Percentiles rank a stretch among this genome's conserved stretches.
Evolutionary conservation across 2,888 invertebrate species (phyloP).

Genomic region (Pterostichus niger): DNA sequence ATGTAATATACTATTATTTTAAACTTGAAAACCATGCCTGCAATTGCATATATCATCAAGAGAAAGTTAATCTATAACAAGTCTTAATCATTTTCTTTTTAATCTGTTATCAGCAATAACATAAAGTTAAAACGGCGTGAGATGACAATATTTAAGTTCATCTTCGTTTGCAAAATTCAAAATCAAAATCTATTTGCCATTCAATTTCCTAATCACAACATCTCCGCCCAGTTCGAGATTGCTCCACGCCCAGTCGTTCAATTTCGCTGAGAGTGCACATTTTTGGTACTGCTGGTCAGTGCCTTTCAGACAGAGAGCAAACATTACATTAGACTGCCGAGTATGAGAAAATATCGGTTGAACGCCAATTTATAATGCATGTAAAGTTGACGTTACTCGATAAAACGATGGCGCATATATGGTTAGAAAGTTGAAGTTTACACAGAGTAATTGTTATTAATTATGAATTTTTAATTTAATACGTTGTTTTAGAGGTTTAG

Average conservation of each 20-base stretch:
- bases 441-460: slow-evolving; percentile 1
- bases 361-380: background rate
- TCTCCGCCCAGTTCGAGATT: slow-evolving; percentile 18
- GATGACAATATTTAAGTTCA: background rate
- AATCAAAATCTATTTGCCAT: background rate
- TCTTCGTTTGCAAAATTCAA: slow-evolving; percentile 10
- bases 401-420: background rate
- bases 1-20: no score
- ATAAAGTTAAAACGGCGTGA: background rate
- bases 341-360: slow-evolving; percentile 15
- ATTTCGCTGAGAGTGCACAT: slow-evolving; percentile 53
- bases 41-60: no score
- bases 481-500: background rate
- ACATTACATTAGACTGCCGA: slow-evolving; percentile 44
- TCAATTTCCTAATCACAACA: slow-evolving; percentile 26
- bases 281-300: slow-evolving; percentile 46
- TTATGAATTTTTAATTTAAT: background rate
- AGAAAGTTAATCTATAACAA: no score
- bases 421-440: background rate
- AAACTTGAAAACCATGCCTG: no score
- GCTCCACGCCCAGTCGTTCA: slow-evolving; percentile 9
- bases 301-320: slow-evolving; percentile 48
- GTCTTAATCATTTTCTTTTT: background rate
- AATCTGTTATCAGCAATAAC: background rate
- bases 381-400: background rate